Evolutionary conservation across 2,113 vertebrate genomes (phyloP).

Genomic region (Natator depressus): DNA sequence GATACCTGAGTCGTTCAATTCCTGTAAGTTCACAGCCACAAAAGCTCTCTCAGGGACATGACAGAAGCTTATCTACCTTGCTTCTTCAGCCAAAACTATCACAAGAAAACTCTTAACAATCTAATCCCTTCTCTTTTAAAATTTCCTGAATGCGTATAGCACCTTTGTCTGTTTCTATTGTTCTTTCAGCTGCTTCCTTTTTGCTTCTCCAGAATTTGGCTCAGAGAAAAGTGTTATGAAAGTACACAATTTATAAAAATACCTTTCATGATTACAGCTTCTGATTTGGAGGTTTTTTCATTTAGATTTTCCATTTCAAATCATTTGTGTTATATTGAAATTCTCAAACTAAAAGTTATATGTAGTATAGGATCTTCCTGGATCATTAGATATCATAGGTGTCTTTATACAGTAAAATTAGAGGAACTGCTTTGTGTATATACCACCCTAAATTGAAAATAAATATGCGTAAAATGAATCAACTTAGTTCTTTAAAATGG

Average conservation of each 20-base stretch:
- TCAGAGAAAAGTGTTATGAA: neutral
- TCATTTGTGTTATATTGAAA: neutral
- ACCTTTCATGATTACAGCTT: neutral
- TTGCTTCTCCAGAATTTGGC: neutral
- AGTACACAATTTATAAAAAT: neutral
- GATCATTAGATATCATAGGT: neutral
- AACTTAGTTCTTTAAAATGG: neutral
- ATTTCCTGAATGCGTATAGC: neutral
- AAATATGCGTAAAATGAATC: neutral
- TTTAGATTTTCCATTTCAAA: conserved; percentile 7
- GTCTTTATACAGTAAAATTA: neutral
- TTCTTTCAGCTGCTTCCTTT: conserved; percentile 44
- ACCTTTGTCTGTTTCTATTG: conserved; percentile 43
- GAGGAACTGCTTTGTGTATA: neutral
- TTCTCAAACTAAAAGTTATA: neutral
- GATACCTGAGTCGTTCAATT: conserved; percentile 91
- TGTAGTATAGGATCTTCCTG: neutral
- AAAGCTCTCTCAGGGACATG: conserved; percentile 49
- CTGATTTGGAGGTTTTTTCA: neutral
- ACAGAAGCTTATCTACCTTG: conserved; percentile 27
- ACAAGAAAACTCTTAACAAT: conserved; percentile 31
- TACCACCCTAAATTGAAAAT: neutral
- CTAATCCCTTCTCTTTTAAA: neutral
- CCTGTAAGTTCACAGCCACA: conserved; percentile 89
- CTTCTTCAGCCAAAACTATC: conserved; percentile 53